These are phyloP conservation scores for Scartelaos histophorus DNA, from an alignment of 2,113 vertebrate species.

Conservation along the genomic window DNA sequence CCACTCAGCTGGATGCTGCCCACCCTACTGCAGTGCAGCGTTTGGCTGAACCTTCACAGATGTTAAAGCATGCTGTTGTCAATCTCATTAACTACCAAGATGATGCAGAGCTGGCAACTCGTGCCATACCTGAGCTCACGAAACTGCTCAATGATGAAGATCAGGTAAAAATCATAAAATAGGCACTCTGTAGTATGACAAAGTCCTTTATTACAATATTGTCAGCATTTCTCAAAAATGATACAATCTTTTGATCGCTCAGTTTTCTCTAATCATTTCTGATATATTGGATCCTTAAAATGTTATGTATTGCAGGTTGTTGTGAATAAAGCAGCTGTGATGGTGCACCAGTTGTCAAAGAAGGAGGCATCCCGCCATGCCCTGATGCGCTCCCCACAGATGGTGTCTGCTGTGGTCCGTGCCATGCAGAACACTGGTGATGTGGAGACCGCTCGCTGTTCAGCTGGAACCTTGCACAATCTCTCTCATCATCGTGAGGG, in stretches of 20 bases:
- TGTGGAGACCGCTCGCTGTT: constrained; percentile 96
- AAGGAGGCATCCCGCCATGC: constrained; percentile 98
- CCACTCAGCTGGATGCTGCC: constrained; percentile 91
- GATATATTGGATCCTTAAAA: neutral
- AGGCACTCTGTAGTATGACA: too few species aligned
- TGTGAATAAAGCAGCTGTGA: constrained; percentile 97
- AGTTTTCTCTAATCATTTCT: neutral
- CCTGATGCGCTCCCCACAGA: constrained; percentile 97
- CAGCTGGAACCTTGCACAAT: constrained; percentile 95
- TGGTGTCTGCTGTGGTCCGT: constrained; percentile 97
- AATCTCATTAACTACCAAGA: constrained; percentile 99
- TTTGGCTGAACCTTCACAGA: constrained; percentile 96
- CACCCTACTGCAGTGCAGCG: constrained; percentile 97
- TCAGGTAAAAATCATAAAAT: constrained; percentile 77
- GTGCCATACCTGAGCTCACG: constrained; percentile 96
- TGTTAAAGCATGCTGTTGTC: constrained; percentile 98
- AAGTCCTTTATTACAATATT: too few species aligned
- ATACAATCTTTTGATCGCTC: neutral
- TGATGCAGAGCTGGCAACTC: constrained; percentile 95
- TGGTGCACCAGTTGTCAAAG: constrained; percentile 99
- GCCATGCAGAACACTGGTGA: constrained; percentile 98
- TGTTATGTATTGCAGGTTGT: constrained; percentile 84
- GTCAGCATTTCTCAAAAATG: neutral
- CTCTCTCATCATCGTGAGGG: constrained; percentile 97
- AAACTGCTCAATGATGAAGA: constrained; percentile 98